Evolutionary conservation across 2,888 invertebrate species (phyloP), one percentile per base, ranked within the genome.

Genomic region (Temnothorax ravouxi): DNA sequence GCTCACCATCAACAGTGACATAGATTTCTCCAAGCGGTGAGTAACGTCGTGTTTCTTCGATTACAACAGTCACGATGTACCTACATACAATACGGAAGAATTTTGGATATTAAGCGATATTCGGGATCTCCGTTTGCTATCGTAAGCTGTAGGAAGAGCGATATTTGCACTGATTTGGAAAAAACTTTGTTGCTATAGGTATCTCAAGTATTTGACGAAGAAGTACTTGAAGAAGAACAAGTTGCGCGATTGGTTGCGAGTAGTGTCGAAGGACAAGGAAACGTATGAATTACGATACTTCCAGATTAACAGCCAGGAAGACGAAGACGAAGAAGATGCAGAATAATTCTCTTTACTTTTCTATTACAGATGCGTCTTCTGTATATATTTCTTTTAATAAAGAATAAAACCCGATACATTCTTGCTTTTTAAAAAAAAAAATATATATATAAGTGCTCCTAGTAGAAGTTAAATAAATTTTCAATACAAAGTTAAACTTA

Each of bases 171-270:
- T 92, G 81, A 93, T 91, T 72, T 71, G 41, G 64, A 59, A 83
- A n/a, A 50, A 86, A 84, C 15, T 85, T 47, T 91, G 88, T 91
- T 88, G 85, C 83, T 93, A 74, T 93, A 97, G 99, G 95, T 99
- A 99, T 95, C 96, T 99, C 90, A 99, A 99, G 96, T 99, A 99
- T 96, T 96, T 99, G 95, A 99, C 99, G 2, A 99, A 99, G 96
- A 99, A 99, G 95, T 99, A 99, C 96, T 96, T 99, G 95, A 99
- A 99, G 97, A 99, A 99, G 96, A 99, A 99, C 96, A 99, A 99
- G 95, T 97, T 99, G 88, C 97, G 99, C 93, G 99, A 99, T 95
- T 99, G 99, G 99, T 97, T 99, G 93, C 97, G 99, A 94, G 99
- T 99, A 86, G 99, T 99, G n/a, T 99, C 99, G 18, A 97, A 98